Evolutionary conservation across 2,888 invertebrate species (phyloP).

Genomic region (Mythimna pallens): DNA sequence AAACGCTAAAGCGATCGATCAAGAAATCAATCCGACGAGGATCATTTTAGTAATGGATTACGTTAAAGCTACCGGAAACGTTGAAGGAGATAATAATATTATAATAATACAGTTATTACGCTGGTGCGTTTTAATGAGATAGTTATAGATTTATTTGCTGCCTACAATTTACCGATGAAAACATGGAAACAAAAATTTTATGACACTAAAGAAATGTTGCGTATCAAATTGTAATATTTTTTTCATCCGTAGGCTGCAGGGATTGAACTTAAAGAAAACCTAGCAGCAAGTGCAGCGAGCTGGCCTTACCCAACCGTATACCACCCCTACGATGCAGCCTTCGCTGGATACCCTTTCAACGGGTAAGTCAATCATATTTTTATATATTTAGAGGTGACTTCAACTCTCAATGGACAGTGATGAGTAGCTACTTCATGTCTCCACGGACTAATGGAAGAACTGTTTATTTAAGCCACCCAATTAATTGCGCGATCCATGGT

Average conservation of each 20-base stretch:
- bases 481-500: neutral
- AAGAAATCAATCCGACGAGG: constrained; percentile 87
- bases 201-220: neutral
- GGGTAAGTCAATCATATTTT: constrained; percentile 92
- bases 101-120: constrained; percentile 47
- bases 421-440: neutral
- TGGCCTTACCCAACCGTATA: constrained; percentile 98
- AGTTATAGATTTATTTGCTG: constrained; percentile 54
- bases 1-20: constrained; percentile 85
- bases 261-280: constrained; percentile 96
- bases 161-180: constrained; percentile 56
- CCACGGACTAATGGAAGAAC: neutral
- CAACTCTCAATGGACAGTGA: neutral
- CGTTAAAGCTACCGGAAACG: constrained; percentile 85
- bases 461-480: neutral
- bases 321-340: constrained; percentile 98
- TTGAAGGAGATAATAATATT: constrained; percentile 71
- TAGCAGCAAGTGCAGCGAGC: constrained; percentile 95
- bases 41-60: constrained; percentile 86
- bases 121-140: constrained; percentile 40
- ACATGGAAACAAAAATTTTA: constrained; percentile 15
- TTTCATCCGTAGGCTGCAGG: constrained; percentile 93
- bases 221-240: neutral
- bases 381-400: neutral
- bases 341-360: constrained; percentile 98